Base-by-base conservation (phyloP, 2,888 invertebrate species). In the Sthenelais limicola region DNA sequence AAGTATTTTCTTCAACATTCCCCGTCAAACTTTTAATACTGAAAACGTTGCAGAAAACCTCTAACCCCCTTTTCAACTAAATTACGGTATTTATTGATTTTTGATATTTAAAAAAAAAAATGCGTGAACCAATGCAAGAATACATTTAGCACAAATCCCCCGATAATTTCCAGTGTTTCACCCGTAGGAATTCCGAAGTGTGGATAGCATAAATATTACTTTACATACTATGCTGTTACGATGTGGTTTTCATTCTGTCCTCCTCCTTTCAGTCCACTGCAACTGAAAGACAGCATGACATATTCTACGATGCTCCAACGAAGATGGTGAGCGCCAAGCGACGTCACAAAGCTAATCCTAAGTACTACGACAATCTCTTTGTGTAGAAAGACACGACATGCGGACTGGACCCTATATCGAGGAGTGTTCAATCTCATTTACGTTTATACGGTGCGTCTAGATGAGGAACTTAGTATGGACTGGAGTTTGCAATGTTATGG, bases 261-360 rank as follows among this genome's bases (percentile, higher is more conserved):
- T 68, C 68, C 79, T 79, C 68, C 33, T 78, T 77, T 38, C 83
- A 87, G 87, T 88, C 87, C 0, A 77, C 77, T 67, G 87, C 86
- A 15, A 86, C 87, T 24, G 87, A 86, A 58, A 80, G 83, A 48
- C 83, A 82, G 74, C 84, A 82, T 75, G 79, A 82, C 72, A 71
- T 82, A 32, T 84, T 83, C 52, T 49, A 68, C 9, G 73, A 77
- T 43, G 73, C 71, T 7, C 30, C 43, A 48, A 18, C 12, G 21
- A 30, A 32, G 26, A 26, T 24, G 15, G 70, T n/a, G 21, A 21
- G 43, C 9, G 47, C 28, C 3, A 43, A 48, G 48, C 67, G 67
- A 3, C 30, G 47, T n/a, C 47, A 30, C 28, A 67, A 67, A 24
- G 47, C 67, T 7, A 67, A 67, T 21, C 48, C 67, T 2, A 67